Evolutionary conservation across 1,140 invertebrate species (phyloP).

Genomic region (Micrasema minimum): DNA sequence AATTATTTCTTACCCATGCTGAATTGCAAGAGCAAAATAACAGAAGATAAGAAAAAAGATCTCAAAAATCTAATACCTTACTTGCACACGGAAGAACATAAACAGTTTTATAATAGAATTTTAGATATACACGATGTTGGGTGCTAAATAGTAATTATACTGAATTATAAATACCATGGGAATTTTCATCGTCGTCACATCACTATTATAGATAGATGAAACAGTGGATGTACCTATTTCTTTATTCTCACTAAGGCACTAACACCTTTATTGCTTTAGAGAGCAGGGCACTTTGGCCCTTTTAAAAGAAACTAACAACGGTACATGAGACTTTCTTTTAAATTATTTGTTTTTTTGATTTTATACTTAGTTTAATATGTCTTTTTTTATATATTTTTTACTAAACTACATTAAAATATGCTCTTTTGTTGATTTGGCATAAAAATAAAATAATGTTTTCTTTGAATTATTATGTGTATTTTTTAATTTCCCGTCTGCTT

Average conservation of each 20-base stretch:
- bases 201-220: constrained; percentile 1
- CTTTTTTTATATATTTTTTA: constrained; percentile 9
- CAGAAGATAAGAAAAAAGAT: not conserved
- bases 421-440: constrained; percentile 8
- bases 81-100: constrained; percentile 1
- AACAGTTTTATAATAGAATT: not conserved
- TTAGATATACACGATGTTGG: not conserved
- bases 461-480: not conserved
- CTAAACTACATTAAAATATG: not conserved
- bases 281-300: constrained; percentile 5
- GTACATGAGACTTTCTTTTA: constrained; percentile 10
- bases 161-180: not conserved
- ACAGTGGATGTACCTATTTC: not conserved
- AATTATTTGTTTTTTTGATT: constrained; percentile 1
- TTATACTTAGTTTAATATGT: constrained; percentile 7
- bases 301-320: not conserved
- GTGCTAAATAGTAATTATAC: not conserved
- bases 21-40: constrained; percentile 1
- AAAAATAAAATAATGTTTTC: constrained; percentile 4
- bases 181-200: constrained; percentile 1
- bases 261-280: not conserved
- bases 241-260: constrained; percentile 5
- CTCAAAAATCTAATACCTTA: constrained; percentile 2
- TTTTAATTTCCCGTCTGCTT: not conserved
- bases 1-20: constrained; percentile 5